phyloP scores from a whole-genome alignment of 1,140 invertebrate species.

The Bradysia coprophila region DNA sequence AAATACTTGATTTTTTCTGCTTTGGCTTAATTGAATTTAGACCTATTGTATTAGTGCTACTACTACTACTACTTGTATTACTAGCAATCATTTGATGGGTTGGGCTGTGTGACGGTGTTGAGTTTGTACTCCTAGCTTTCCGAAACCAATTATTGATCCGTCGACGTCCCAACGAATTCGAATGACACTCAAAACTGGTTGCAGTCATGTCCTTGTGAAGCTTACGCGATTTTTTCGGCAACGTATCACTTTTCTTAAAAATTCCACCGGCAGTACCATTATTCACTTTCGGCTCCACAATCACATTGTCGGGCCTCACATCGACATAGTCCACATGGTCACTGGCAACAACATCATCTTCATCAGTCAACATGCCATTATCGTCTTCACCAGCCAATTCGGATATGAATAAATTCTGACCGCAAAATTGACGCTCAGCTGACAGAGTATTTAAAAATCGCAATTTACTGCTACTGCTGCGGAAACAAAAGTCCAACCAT shows the following conservation, averaged over 20 bases:
- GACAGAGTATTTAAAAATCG: conserved; percentile 21
- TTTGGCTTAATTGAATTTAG: too few relatives aligned
- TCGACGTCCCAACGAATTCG: conserved; percentile 17
- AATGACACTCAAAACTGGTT: conserved; percentile 9
- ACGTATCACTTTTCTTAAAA: conserved; percentile 14
- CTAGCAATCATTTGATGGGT: too few relatives aligned
- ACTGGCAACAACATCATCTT: conserved; percentile 5
- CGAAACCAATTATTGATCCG: conserved; percentile 22
- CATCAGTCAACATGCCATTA: conserved; percentile 14
- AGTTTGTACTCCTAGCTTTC: conserved; percentile 20
- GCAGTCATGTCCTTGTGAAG: conserved; percentile 7
- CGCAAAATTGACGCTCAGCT: conserved; percentile 19
- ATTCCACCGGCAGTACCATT: conserved; percentile 7
- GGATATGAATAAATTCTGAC: conserved; percentile 17
- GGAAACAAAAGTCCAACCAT: conserved; percentile 24
- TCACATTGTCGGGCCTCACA: neutral
- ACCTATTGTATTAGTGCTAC: too few relatives aligned
- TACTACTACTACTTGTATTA: too few relatives aligned
- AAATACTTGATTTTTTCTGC: too few relatives aligned
- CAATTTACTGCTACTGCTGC: conserved; percentile 19
- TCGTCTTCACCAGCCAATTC: conserved; percentile 17
- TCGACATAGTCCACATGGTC: neutral
- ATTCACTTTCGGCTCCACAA: neutral
- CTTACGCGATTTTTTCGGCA: conserved; percentile 19
- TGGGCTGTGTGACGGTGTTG: conserved; percentile 22